A percentile compares a stretch with the other conserved stretches of the same genome.
Evolutionary conservation across 2,113 vertebrate species (phyloP).

Genomic region (Malurus melanocephalus): DNA sequence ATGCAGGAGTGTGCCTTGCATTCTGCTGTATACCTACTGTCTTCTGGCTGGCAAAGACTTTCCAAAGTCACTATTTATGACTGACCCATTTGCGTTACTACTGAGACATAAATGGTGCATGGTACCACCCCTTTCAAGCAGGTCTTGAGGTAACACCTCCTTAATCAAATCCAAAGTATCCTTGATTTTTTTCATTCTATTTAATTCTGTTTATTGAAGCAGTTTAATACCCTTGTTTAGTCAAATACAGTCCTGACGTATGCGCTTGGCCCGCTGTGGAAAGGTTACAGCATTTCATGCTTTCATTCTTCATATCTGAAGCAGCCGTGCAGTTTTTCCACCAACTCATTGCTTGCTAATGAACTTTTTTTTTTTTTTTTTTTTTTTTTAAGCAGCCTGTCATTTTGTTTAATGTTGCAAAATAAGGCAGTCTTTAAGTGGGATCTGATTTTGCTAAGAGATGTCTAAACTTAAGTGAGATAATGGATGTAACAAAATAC

Average conservation of each 20-base stretch:
- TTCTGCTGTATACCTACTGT: not conserved
- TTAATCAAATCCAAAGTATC: constrained; percentile 50
- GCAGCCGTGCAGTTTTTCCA: constrained; percentile 40
- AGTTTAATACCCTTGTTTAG: constrained; percentile 45
- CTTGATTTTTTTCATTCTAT: constrained; percentile 40
- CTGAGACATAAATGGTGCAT: not conserved
- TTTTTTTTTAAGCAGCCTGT: constrained; percentile 60
- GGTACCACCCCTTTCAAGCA: constrained; percentile 9
- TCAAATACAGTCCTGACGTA: constrained; percentile 23
- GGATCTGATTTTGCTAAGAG: constrained; percentile 73
- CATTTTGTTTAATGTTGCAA: constrained; percentile 77
- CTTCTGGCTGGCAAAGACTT: not conserved
- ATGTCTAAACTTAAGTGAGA: constrained; percentile 76
- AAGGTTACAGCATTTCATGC: constrained; percentile 25
- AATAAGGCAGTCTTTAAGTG: constrained; percentile 72
- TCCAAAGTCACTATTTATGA: not conserved
- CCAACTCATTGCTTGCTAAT: constrained; percentile 65
- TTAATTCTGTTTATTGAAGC: constrained; percentile 49
- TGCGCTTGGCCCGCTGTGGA: constrained; percentile 31
- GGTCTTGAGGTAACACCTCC: constrained; percentile 38
- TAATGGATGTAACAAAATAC: constrained; percentile 76
- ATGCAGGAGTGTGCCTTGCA: not conserved
- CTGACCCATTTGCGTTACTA: not conserved
- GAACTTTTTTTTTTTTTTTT: constrained; percentile 43
- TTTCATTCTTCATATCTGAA: constrained; percentile 54